Percentiles rank a stretch among this genome's conserved stretches.
phyloP scores from a whole-genome alignment of 2,888 invertebrate species.

The Tetramorium bicarinatum region DNA sequence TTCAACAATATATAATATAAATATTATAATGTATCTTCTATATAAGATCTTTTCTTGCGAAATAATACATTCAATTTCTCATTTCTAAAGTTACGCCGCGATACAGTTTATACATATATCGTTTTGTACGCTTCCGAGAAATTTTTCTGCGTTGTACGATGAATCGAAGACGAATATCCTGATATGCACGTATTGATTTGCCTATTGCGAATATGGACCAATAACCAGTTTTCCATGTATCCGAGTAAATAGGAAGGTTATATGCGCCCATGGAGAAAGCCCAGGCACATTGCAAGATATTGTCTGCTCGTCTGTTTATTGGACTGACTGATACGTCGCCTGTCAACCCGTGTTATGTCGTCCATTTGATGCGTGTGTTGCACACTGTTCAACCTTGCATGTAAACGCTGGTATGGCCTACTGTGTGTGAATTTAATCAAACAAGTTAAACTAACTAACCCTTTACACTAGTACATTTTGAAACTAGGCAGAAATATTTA shows the following conservation, averaged over 20 bases:
- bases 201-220: slow-evolving; percentile 47
- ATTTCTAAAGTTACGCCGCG: neutral
- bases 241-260: slow-evolving; percentile 52
- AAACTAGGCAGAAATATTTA: neutral
- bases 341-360: slow-evolving; percentile 46
- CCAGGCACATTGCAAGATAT: slow-evolving; percentile 47
- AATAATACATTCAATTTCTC: slow-evolving; percentile 7
- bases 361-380: slow-evolving; percentile 46
- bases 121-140: neutral
- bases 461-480: neutral
- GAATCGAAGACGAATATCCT: slow-evolving; percentile 27
- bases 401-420: slow-evolving; percentile 5
- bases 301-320: slow-evolving; percentile 54
- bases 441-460: slow-evolving; percentile 14
- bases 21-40: neutral
- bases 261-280: slow-evolving; percentile 51
- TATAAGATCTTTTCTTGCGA: neutral
- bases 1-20: neutral
- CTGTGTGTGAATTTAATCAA: slow-evolving; percentile 36
- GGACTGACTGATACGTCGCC: slow-evolving; percentile 54
- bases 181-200: slow-evolving; percentile 48
- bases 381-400: slow-evolving; percentile 38
- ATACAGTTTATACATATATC: neutral
- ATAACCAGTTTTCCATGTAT: slow-evolving; percentile 48
- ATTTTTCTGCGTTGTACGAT: slow-evolving; percentile 6